Conservation (phyloP, 1,140 invertebrate genomes). For the Phymastichus coffea region DNA sequence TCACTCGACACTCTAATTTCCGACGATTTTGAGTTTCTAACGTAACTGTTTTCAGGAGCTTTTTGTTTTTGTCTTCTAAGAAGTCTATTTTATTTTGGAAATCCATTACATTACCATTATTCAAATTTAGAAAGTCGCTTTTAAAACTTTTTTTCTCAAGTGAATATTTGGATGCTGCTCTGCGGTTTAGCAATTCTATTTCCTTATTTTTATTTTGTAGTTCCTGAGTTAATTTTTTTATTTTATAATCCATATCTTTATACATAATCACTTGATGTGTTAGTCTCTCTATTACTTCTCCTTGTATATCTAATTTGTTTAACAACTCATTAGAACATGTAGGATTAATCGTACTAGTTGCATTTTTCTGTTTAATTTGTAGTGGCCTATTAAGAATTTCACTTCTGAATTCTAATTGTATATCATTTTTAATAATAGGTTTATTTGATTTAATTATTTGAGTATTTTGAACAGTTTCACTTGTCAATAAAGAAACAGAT, state of each 20-base stretch:
- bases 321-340: slow-evolving; percentile 24
- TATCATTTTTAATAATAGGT: slow-evolving; percentile 18
- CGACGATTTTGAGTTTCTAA: slow-evolving; percentile 40
- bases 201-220: slow-evolving; percentile 34
- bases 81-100: slow-evolving; percentile 38
- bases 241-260: slow-evolving; percentile 37
- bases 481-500: slow-evolving; percentile 39
- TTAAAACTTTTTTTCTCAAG: slow-evolving; percentile 17
- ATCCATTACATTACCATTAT: slow-evolving; percentile 20
- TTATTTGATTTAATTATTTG: slow-evolving; percentile 5
- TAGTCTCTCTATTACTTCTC: slow-evolving; percentile 40
- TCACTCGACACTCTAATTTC: slow-evolving; percentile 42
- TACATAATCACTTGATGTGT: slow-evolving; percentile 40
- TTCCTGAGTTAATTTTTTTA: slow-evolving; percentile 30
- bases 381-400: slow-evolving; percentile 3
- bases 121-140: slow-evolving; percentile 3
- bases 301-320: slow-evolving; percentile 38
- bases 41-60: slow-evolving; percentile 42
- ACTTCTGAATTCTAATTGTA: slow-evolving; percentile 21
- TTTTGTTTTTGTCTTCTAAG: slow-evolving; percentile 44
- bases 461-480: slow-evolving; percentile 24
- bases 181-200: slow-evolving; percentile 30
- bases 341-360: background rate
- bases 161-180: slow-evolving; percentile 23
- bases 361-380: slow-evolving; percentile 14